Percentiles rank a stretch among this genome's conserved stretches.
Conservation (phyloP, 2,888 invertebrate genomes). For the Acronicta aceris region DNA sequence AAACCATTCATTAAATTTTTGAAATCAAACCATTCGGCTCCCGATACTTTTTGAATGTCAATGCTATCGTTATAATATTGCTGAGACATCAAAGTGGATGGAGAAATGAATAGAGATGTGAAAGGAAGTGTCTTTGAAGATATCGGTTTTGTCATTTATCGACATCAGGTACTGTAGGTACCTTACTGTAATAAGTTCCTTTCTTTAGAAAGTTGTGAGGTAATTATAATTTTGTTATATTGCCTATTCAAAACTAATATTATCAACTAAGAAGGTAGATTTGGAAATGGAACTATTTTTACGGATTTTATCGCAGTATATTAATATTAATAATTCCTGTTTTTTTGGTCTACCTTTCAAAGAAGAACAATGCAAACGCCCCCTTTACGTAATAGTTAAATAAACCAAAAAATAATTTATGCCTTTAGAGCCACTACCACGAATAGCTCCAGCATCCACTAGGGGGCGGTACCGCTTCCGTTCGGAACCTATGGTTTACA, state of each 20-base stretch:
- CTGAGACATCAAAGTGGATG: slow-evolving; percentile 67
- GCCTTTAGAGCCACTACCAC: too few relatives aligned
- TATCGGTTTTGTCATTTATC: slow-evolving; percentile 39
- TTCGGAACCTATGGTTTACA: too few relatives aligned
- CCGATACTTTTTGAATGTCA: slow-evolving; percentile 70
- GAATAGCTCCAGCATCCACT: too few relatives aligned
- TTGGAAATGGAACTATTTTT: too few relatives aligned
- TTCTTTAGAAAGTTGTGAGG: slow-evolving; percentile 6
- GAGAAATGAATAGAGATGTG: slow-evolving; percentile 56
- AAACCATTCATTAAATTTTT: slow-evolving; percentile 66
- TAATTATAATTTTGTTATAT: neutral
- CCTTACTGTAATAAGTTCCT: slow-evolving; percentile 26
- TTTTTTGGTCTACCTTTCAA: too few relatives aligned
- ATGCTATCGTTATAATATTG: slow-evolving; percentile 75
- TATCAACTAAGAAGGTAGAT: too few relatives aligned
- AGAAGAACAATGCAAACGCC: too few relatives aligned
- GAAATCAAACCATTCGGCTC: slow-evolving; percentile 69
- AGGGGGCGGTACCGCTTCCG: too few relatives aligned
- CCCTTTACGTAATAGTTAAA: too few relatives aligned
- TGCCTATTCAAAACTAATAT: neutral
- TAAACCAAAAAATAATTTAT: too few relatives aligned
- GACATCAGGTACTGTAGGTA: slow-evolving; percentile 3
- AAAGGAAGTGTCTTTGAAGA: slow-evolving; percentile 21
- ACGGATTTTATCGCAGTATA: too few relatives aligned
- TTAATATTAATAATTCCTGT: too few relatives aligned